phyloP scores from a whole-genome alignment of 2,888 invertebrate species.

The Eristalinus sepulchralis region DNA sequence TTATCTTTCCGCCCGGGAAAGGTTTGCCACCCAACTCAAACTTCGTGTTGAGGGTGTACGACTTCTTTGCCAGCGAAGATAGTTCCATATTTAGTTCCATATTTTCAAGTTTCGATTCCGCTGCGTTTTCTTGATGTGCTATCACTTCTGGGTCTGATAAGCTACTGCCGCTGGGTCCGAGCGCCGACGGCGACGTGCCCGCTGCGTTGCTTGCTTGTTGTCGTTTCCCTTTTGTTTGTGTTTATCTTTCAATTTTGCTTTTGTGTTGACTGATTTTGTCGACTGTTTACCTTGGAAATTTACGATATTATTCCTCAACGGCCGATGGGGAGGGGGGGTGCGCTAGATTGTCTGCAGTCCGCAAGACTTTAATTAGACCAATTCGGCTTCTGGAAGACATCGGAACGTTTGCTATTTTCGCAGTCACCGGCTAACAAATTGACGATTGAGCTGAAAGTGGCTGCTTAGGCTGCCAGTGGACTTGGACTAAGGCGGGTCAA shows the following conservation, averaged over 20 bases:
- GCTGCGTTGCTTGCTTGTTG: not conserved
- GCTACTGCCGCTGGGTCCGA: slow-evolving; percentile 42
- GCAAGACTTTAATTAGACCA: not conserved
- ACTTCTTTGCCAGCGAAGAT: slow-evolving; percentile 77
- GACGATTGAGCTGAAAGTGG: not conserved
- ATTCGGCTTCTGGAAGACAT: not conserved
- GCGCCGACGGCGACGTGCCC: not conserved
- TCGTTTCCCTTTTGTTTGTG: slow-evolving; percentile 59
- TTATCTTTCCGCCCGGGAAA: slow-evolving; percentile 51
- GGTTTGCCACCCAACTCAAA: slow-evolving; percentile 73
- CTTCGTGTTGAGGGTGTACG: slow-evolving; percentile 78
- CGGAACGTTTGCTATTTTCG: not conserved
- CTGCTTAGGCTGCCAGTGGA: not conserved
- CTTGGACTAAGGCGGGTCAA: not conserved
- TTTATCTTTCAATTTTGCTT: slow-evolving; percentile 46
- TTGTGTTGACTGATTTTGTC: slow-evolving; percentile 43
- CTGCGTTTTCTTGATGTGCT: slow-evolving; percentile 13
- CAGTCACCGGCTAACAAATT: slow-evolving; percentile 8
- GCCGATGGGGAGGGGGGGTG: not conserved
- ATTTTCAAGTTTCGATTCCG: not conserved
- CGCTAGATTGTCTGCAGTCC: not conserved
- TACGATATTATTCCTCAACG: slow-evolving; percentile 48
- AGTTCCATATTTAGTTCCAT: slow-evolving; percentile 75
- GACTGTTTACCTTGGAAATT: slow-evolving; percentile 49
- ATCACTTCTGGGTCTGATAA: slow-evolving; percentile 55